Evolutionary conservation across 2,888 invertebrate species (phyloP), one percentile per base, ranked within the genome.

Genomic region (Pammene fasciana): DNA sequence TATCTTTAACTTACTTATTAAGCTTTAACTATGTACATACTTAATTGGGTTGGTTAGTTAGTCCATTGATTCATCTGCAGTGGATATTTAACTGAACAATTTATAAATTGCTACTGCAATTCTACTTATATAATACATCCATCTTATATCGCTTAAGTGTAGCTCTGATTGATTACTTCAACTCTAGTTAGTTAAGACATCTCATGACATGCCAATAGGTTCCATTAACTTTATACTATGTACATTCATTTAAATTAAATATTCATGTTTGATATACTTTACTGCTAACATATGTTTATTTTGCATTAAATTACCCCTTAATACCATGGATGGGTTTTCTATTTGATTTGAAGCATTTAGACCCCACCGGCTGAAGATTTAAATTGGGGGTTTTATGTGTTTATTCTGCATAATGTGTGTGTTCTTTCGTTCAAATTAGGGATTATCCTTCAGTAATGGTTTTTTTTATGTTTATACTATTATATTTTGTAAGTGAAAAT

Each of bases 281-380:
- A 14, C 60, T 46, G 43, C 34, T 26, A 34, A 26, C 18, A 18
- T 57, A 59, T 26, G 7, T 16, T 4, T 43, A 18, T 50, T 5
- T 45, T 36, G 34, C 46, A 26, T 45, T 36, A 50, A 50, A 48
- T 46, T 14, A 36, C 14, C 45, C 34, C 34, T 34, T 16, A 46
- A 57, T 50, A 18, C 57, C 41, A 26, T 36, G 60, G 45, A 46
- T 36, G 54, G 55, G 61, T 54, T 38, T 26, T 61, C 61, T 67
- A 55, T 67, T 55, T 54, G 60, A 8, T 46, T 60, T 60, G 48
- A 50, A 16, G 59, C 41, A 60, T 46, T 59, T 46, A 34, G 14
- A 34, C 45, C 45, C 43, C 1, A 45, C 43, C 10, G 14, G 3
- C 36, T 34, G 3, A 11, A 26, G 9, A 46, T 60, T 26, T 45